Evolutionary conservation across 2,888 invertebrate genomes (phyloP), one percentile per base, ranked within the genome.

Genomic region (Sphecodes monilicornis): DNA sequence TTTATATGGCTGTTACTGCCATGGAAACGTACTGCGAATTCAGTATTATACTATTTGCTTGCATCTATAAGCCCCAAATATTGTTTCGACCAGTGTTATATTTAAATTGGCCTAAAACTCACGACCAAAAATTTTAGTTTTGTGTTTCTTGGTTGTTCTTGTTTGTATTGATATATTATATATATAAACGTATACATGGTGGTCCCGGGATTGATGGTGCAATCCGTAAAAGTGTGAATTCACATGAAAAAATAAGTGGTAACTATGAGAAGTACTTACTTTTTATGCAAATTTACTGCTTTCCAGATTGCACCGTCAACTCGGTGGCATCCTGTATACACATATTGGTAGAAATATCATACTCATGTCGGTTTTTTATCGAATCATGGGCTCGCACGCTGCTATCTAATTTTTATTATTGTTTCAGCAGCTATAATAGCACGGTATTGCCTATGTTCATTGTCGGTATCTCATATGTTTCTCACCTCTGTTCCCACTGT

Each of bases 351-450:
- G 83, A 88, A 70, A 78, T 68, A 68, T 85, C 85, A 86, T 87
- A 81, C 68, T 76, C 81, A 85, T 88, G 80, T 85, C 76, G 79
- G 83, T 88, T 88, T 85, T 54, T 90, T 82, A 73, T 80, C 69
- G 81, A 86, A 87, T 90, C 90, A 91, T 92, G 91, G 92, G 91
- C 91, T 93, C 93, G 93, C 94, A 94, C 93, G 93, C 93, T 93
- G 93, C 94, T 93, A 92, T 90, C 91, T 94, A 94, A 94, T 94
- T 94, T 93, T 91, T 84, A 91, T 92, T 92, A 94, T 93, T 92
- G 92, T 94, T 94, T 94, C 94, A 94, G 94, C 94, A 93, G 93
- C 93, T 93, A 93, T 92, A 92, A 92, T 94, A 94, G 94, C 94
- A 94, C 94, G 93, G 91, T 93, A 93, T 93, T 93, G 92, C 93